A percentile compares a stretch with the other conserved stretches of the same genome.
Evolutionary conservation across 2,797 vertebrate genomes (phyloP).

Genomic region (Phaenicophaeus curvirostris): DNA sequence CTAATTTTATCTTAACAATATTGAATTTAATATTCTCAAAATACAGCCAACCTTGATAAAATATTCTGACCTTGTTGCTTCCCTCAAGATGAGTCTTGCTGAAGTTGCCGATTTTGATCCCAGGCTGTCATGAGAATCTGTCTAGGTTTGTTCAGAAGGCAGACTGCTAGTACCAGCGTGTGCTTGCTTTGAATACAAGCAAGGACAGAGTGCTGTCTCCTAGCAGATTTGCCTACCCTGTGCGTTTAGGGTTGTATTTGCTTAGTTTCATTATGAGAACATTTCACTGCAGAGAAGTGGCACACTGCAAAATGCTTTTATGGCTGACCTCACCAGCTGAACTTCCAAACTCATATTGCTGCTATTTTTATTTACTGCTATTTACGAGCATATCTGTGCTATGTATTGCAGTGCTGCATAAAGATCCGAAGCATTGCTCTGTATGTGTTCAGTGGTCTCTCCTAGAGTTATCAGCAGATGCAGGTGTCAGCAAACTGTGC

Average conservation of each 20-base stretch:
- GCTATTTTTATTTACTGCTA: background rate
- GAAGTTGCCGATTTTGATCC: conserved; percentile 35
- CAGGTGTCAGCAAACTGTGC: background rate
- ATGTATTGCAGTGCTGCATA: background rate
- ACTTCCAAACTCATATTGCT: background rate
- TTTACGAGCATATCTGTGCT: background rate
- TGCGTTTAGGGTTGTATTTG: background rate
- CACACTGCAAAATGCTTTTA: background rate
- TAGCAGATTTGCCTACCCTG: background rate
- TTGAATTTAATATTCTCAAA: conserved; percentile 35
- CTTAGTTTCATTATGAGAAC: background rate
- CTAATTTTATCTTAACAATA: conserved; percentile 38
- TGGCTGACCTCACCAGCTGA: background rate
- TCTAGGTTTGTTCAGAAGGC: background rate
- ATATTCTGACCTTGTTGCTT: conserved; percentile 15
- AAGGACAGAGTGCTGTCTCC: background rate
- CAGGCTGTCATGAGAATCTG: background rate
- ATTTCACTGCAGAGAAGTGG: background rate
- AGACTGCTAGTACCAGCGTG: background rate
- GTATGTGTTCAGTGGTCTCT: background rate
- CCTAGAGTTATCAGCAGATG: rapidly evolving
- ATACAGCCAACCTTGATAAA: conserved; percentile 21
- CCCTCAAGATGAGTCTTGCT: background rate
- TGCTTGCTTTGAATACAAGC: background rate
- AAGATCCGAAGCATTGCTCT: background rate